Conservation (phyloP, 2,888 invertebrate species). For the Spodoptera picta region DNA sequence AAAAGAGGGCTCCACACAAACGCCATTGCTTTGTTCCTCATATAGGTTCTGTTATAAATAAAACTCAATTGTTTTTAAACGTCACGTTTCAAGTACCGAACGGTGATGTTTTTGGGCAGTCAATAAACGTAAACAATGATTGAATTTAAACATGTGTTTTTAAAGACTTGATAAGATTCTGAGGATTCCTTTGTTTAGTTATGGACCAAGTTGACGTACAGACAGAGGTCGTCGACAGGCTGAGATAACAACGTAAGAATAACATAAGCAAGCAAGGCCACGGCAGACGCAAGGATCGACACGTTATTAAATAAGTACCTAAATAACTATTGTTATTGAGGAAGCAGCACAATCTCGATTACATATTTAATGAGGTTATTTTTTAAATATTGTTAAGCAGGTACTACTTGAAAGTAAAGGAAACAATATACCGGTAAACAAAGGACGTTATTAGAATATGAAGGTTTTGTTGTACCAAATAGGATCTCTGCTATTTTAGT, state of each 20-base stretch:
- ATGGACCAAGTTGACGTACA: slow-evolving; percentile 32
- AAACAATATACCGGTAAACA: slow-evolving; percentile 26
- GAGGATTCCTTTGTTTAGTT: slow-evolving; percentile 48
- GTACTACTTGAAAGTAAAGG: slow-evolving; percentile 18
- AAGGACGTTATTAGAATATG: slow-evolving; percentile 26
- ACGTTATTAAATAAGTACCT: slow-evolving; percentile 51
- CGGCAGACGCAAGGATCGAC: slow-evolving; percentile 44
- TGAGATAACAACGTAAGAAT: slow-evolving; percentile 55
- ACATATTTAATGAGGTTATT: slow-evolving; percentile 35
- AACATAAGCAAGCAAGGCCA: slow-evolving; percentile 54
- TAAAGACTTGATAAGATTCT: slow-evolving; percentile 28
- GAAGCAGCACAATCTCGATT: slow-evolving; percentile 34
- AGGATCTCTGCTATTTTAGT: too few species aligned
- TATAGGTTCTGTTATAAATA: slow-evolving; percentile 65
- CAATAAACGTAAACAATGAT: slow-evolving; percentile 45
- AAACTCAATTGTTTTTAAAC: slow-evolving; percentile 49
- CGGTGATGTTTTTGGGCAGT: slow-evolving; percentile 12
- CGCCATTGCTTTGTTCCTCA: slow-evolving; percentile 56
- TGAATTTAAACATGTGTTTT: slow-evolving; percentile 30
- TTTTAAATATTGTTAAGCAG: slow-evolving; percentile 7
- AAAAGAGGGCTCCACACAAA: slow-evolving; percentile 61
- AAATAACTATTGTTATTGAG: slow-evolving; percentile 49
- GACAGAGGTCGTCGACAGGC: slow-evolving; percentile 53
- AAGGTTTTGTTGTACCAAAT: slow-evolving; percentile 23
- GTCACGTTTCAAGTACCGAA: slow-evolving; percentile 29